These are phyloP conservation scores for Beroe ovata DNA, from an alignment of 37 sponge, comb jelly and placozoan genomes.

Conservation along the genomic window DNA sequence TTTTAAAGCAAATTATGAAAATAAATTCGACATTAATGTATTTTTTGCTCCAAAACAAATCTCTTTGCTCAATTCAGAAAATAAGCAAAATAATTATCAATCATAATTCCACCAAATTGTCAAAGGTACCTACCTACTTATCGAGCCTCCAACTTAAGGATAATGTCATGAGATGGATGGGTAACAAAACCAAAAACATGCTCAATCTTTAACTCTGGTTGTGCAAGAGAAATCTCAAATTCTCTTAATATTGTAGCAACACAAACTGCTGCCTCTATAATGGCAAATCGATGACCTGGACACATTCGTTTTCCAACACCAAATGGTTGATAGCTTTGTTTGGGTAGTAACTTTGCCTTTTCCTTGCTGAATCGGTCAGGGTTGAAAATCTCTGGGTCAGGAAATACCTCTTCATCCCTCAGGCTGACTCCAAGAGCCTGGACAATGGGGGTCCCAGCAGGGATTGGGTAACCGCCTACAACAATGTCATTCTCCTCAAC, in stretches of 20 bases:
- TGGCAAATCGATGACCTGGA: slow-evolving; percentile 87
- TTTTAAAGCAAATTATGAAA: too few species aligned
- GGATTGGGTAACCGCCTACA: slow-evolving; percentile 75
- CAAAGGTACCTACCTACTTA: too few species aligned
- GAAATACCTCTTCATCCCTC: slow-evolving; percentile 72
- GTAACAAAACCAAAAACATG: slow-evolving; percentile 77
- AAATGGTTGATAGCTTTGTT: slow-evolving; percentile 78
- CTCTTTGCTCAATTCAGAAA: too few species aligned
- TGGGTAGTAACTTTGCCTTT: slow-evolving; percentile 31
- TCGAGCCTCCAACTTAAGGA: not conserved
- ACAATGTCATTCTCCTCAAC: slow-evolving; percentile 70
- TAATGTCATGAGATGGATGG: slow-evolving; percentile 66
- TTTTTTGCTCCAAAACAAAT: too few species aligned
- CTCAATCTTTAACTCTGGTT: slow-evolving; percentile 55
- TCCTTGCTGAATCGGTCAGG: slow-evolving; percentile 74
- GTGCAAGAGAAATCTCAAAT: slow-evolving; percentile 68
- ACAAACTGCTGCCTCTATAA: slow-evolving; percentile 77
- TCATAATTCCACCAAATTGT: too few species aligned
- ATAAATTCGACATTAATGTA: too few species aligned
- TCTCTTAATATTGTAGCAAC: slow-evolving; percentile 68
- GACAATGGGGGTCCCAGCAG: slow-evolving; percentile 83
- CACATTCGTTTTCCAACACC: slow-evolving; percentile 84
- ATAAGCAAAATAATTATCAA: too few species aligned
- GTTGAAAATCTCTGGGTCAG: slow-evolving; percentile 75
- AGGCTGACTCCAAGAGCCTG: slow-evolving; percentile 84